Percentiles rank a stretch among this genome's conserved stretches.
These are phyloP conservation scores for Stigmatopora nigra DNA, from an alignment of 2,113 vertebrate genomes.

Conservation along the genomic window DNA sequence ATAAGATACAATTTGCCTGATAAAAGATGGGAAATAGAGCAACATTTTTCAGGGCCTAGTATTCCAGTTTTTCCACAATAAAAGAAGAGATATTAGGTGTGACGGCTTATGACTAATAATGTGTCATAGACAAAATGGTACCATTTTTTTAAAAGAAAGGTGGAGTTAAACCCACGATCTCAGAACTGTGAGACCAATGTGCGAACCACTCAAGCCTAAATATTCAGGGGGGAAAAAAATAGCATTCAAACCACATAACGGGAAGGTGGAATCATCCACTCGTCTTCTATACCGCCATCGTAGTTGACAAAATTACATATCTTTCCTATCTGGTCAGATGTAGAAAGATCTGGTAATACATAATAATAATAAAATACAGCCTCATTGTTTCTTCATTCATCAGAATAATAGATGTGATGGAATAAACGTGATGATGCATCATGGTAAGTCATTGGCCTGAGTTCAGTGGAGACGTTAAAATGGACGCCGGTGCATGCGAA, in stretches of 20 bases:
- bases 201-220: background rate
- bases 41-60: no score
- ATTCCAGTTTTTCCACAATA: no score
- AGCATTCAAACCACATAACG: background rate
- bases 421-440: background rate
- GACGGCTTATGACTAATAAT: no score
- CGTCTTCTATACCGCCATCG: background rate
- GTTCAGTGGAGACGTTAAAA: conserved; percentile 27
- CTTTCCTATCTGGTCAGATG: background rate
- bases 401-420: background rate
- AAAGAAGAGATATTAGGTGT: no score
- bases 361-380: background rate
- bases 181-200: background rate
- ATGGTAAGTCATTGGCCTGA: background rate
- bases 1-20: no score
- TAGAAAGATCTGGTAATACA: background rate
- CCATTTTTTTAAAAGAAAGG: no score
- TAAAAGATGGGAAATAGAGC: no score
- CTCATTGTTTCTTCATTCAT: background rate
- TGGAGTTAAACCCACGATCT: no score
- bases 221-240: background rate
- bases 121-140: no score
- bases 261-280: background rate
- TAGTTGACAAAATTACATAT: background rate
- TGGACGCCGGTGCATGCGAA: conserved; percentile 32